Conservation (phyloP, 2,113 vertebrate species). For the Phrynosoma platyrhinos region DNA sequence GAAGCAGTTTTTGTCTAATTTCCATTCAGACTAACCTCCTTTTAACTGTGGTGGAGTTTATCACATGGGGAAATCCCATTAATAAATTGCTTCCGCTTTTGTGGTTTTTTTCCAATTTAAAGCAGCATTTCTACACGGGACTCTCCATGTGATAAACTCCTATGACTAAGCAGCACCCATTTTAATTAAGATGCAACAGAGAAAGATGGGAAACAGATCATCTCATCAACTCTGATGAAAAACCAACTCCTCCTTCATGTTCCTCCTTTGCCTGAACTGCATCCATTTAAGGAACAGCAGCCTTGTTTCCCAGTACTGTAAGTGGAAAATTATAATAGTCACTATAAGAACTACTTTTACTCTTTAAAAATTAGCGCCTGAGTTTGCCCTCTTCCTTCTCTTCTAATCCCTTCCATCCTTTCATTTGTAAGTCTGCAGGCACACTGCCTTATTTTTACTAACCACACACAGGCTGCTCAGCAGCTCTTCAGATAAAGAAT, state of each 20-base stretch:
- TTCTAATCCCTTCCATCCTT: neutral
- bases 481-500: neutral
- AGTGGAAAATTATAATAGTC: no score
- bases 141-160: no score
- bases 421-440: no score
- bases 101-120: no score
- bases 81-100: no score
- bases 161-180: neutral
- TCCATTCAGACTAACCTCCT: no score
- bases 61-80: no score
- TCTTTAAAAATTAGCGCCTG: neutral
- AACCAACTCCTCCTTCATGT: neutral
- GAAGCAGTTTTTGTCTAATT: no score
- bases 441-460: neutral
- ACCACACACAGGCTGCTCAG: neutral
- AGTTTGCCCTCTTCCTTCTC: no score
- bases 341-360: neutral
- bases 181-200: neutral
- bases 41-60: no score
- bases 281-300: neutral
- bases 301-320: no score
- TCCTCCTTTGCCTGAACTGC: neutral
- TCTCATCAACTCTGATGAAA: neutral
- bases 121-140: no score
- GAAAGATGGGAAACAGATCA: neutral